Base-by-base conservation (phyloP, 2,113 vertebrate genomes). In the Pogonocichla stellata region DNA sequence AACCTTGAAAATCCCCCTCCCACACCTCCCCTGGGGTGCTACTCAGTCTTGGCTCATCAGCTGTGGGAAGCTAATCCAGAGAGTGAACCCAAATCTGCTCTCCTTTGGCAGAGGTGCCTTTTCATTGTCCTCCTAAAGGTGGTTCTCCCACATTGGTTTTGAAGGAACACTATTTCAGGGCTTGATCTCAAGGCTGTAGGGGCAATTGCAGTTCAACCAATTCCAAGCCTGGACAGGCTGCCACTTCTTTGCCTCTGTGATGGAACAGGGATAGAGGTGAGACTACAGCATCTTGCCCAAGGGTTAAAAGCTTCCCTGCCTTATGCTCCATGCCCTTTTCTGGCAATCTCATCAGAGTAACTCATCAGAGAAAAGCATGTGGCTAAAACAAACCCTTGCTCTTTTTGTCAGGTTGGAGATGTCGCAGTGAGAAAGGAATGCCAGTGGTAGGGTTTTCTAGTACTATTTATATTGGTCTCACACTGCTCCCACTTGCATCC, bases 381-480 rank as follows among this genome's bases (percentile, higher is more conserved):
- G 60, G 42, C 64, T 80, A 78, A 89, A 95, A 51, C 71, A 78
- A 77, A 42, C 25, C 20, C 64, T 86, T 0, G 0, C 31, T 73
- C 45, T 74, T 84, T 36, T 58, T 56, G 67, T 78, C 65, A 56
- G 47, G 47, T 65, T 89, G 60, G 60, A 85, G 47, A 70, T 40
- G 28, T 54, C 1, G 1, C 69, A 70, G 42, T 26, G n/a, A 60
- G 75, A 90, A 80, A 92, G 64, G 65, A 93, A 71, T 74, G 51
- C 31, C 64, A 78, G 64, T 0, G 0, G 43, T 53, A 67, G 51
- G 19, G 48, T 94, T 90, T 94, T 90, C 47, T 78, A 43, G 67
- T 38, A 75, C 56, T 51, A 19, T 84, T 92, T 85, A 34, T 65
- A 38, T 84, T 88, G 64, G 42, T 79, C 56, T 94, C 38, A 73